phyloP scores from a whole-genome alignment of 2,888 invertebrate genomes.

The Venusia cambrica region DNA sequence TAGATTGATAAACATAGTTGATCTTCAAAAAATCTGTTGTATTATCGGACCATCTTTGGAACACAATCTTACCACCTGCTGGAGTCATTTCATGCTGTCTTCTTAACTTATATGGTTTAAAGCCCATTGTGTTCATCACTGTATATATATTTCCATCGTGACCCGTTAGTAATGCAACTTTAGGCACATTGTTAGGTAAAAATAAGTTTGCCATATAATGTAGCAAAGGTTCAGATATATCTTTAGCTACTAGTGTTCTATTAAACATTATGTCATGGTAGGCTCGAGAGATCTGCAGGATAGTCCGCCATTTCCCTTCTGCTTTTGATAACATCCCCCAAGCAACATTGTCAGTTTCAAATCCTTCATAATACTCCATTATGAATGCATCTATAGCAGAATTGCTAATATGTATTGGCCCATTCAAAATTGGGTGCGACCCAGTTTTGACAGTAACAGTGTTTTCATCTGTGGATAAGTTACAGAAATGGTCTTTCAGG shows the following conservation, averaged over 20 bases:
- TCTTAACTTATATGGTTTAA: slow-evolving; percentile 46
- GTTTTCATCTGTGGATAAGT: slow-evolving; percentile 50
- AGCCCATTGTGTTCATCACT: slow-evolving; percentile 47
- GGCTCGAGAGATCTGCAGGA: slow-evolving; percentile 47
- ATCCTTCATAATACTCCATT: slow-evolving; percentile 67
- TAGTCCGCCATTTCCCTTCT: slow-evolving; percentile 42
- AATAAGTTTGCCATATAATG: slow-evolving; percentile 50
- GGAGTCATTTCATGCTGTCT: slow-evolving; percentile 56
- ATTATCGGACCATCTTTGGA: slow-evolving; percentile 58
- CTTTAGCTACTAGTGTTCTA: slow-evolving; percentile 53
- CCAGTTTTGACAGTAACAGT: slow-evolving; percentile 41
- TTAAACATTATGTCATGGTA: slow-evolving; percentile 66
- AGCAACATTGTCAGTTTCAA: slow-evolving; percentile 51
- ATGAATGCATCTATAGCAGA: slow-evolving; percentile 62
- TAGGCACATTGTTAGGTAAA: slow-evolving; percentile 37
- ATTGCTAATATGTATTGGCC: slow-evolving; percentile 64
- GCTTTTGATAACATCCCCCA: slow-evolving; percentile 56
- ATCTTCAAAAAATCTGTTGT: slow-evolving; percentile 48
- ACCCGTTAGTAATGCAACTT: slow-evolving; percentile 58
- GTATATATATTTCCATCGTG: slow-evolving; percentile 69
- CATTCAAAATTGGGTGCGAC: slow-evolving; percentile 51
- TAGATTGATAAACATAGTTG: slow-evolving; percentile 60
- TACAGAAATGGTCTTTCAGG: slow-evolving; percentile 44
- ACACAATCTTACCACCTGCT: slow-evolving; percentile 63
- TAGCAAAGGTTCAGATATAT: slow-evolving; percentile 54